Base-by-base conservation (phyloP, 2,113 vertebrate genomes). In the Myotis lucifugus region DNA sequence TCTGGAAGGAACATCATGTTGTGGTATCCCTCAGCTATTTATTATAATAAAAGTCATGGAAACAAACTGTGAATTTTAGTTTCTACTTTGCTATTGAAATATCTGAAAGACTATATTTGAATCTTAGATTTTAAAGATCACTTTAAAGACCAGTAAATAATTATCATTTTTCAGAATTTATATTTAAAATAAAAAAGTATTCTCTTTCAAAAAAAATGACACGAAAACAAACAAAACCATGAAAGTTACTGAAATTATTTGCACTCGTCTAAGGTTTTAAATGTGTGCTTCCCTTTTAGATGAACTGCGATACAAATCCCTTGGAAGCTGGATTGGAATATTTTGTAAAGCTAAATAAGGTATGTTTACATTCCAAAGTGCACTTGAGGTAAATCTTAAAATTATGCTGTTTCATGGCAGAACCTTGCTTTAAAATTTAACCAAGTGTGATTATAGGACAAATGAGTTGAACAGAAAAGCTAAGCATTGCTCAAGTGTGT, bases 251-350 rank as follows among this genome's bases (percentile, higher is more conserved):
- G 42, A 90, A 85, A 94, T 64, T 32, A 74, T 25, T 95, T 66
- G 21, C 32, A 1, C 1, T 96, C n/a, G 54, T 48, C 27, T 70
- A 50, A 12, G 0, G 54, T 74, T 94, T 86, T 37, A 96, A 93
- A 54, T 86, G 12, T 73, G 61, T 86, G 84, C 94, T 97, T 96
- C 66, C 10, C 54, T 96, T 96, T 93, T 97, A 99, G 99, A 99
- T 99, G 99, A 99, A 99, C 97, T 99, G 99, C 92, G 99, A 99
- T 97, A 99, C 99, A 74, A 99, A 99, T 95, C 99, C 99, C 50
- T 98, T 99, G 96, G 99, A 99, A 98, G 99, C 99, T 85, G 99
- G 99, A 70, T 96, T 99, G 97, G 99, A 99, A 8, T 99, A 99
- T 97, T 99, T 99, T 98, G 98, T 99, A 97, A 99, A 99, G 97